Evolutionary conservation across 1,140 invertebrate genomes (phyloP), one percentile per base, ranked within the genome.

Genomic region (Caenorhabditis remanei): DNA sequence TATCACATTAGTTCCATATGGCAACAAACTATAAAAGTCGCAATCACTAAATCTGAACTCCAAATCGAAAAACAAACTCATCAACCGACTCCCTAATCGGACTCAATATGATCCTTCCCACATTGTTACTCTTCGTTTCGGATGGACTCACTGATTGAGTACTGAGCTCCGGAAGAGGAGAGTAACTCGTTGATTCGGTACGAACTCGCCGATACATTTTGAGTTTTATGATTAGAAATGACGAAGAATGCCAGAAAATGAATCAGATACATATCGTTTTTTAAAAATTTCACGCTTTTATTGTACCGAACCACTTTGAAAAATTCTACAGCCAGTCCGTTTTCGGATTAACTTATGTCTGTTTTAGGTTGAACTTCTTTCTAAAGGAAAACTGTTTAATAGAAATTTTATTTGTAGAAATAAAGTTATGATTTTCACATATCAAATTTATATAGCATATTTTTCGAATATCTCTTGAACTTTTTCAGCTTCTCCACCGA

Each of bases 401-500:
- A 32, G 2, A 32, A 32, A 32, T 32, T 32, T 32, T 32, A 32
- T 32, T 32, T 32, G 32, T 32, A 32, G 32, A 32, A 2, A 32
- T 32, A 32, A 32, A n/a, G 16, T n/a, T n/a, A 75, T 75, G 16
- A n/a, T 6, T 7, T n/a, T 75, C 67, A 75, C 43, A 48, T 48
- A 67, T 67, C 40, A 46, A 16, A 48, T 46, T 67, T 46, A 75
- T 2, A 4, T 19, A 3, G 41, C 67, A n/a, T 75, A 75, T n/a
- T 75, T 75, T 9, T 75, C 67, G 43, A 75, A 75, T n/a, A 75
- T 46, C 24, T 75, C 67, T n/a, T 46, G 67, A 46, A 75, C 67
- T 75, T 75, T 75, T 1, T 75, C 67, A 19, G 11, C 67, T 48
- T 75, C 67, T 46, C 21, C 67, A 16, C 67, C 67, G 19, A 75